These are phyloP conservation scores for Nemoura dubitans DNA, from an alignment of 2,888 invertebrate species.

Conservation along the genomic window DNA sequence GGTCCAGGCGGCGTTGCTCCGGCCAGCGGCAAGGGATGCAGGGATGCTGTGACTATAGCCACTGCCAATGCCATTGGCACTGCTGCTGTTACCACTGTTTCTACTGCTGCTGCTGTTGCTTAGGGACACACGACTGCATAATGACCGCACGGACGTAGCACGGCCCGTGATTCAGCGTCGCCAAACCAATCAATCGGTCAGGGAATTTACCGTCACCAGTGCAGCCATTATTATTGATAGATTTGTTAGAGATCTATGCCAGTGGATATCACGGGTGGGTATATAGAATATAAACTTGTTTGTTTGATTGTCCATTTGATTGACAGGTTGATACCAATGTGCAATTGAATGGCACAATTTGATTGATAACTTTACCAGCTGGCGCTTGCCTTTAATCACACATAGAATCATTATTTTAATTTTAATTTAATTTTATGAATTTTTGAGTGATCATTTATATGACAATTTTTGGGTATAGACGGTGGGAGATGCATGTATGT, in stretches of 20 bases:
- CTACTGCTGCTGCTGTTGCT: background rate
- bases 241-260: slow-evolving; percentile 43
- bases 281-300: slow-evolving; percentile 24
- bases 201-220: slow-evolving; percentile 45
- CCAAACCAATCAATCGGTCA: slow-evolving; percentile 47
- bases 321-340: slow-evolving; percentile 8
- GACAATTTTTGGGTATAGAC: background rate
- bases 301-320: slow-evolving; percentile 22
- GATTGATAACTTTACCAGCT: slow-evolving; percentile 22
- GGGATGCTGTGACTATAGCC: background rate
- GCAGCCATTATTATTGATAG: slow-evolving; percentile 48
- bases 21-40: slow-evolving; percentile 34
- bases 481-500: too few species aligned
- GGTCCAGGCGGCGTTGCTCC: slow-evolving; percentile 30
- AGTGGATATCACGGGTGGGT: background rate
- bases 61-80: too few species aligned
- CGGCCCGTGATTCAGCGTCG: slow-evolving; percentile 48
- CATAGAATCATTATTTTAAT: slow-evolving; percentile 1
- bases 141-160: background rate
- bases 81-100: slow-evolving; percentile 8
- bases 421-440: background rate
- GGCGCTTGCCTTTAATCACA: background rate
- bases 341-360: slow-evolving; percentile 10
- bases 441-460: background rate
- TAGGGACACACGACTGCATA: slow-evolving; percentile 37